Evolutionary conservation across 1,140 invertebrate species (phyloP), one percentile per base, ranked within the genome.

Genomic region (Penaeus vannamei): DNA sequence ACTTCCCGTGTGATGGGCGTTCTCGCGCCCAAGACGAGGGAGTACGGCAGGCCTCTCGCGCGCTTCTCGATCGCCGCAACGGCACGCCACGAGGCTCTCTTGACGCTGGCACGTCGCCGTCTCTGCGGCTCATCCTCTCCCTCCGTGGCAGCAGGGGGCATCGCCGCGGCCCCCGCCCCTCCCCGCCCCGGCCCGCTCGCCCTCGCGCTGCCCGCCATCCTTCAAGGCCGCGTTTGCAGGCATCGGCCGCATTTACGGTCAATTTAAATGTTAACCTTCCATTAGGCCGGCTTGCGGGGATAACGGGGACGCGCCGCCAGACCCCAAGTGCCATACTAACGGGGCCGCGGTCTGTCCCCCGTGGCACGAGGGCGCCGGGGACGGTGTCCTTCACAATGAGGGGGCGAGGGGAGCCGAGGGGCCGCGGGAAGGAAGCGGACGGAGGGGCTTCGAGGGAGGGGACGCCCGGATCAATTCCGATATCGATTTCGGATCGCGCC

Each of bases 261-360:
- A 76, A 76, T 76, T 36, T 76, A 76, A 76, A 76, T 76, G 72
- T 76, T 76, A 76, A 76, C 72, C 72, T 36, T 22, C 29, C 72
- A 76, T 76, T 76, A 76, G 26, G 42, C 29, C 29, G 72, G 72
- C 29, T 76, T 76, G 22, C 19, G 5, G 72, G 26, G 72, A 29
- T 29, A 76, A 32, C 72, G 42, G 72, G 42, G 72, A 76, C 20
- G 29, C 4, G 72, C 42, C 29, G 72, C 26, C 4, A 76, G 72
- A 29, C 29, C 42, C 72, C 72, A 76, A 20, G 29, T 32, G 72
- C 72, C 72, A 76, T 76, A 76, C 10, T 76, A 76, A 76, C 42
- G 72, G 72, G 53, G 53, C 12, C 53, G 14, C 20, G 2, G 10
- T 12, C 60, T 61, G 23, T 19, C 82, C 29, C 29, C 20, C 59